Conservation (phyloP, 2,113 vertebrate species). For the Melanerpes formicivorus region DNA sequence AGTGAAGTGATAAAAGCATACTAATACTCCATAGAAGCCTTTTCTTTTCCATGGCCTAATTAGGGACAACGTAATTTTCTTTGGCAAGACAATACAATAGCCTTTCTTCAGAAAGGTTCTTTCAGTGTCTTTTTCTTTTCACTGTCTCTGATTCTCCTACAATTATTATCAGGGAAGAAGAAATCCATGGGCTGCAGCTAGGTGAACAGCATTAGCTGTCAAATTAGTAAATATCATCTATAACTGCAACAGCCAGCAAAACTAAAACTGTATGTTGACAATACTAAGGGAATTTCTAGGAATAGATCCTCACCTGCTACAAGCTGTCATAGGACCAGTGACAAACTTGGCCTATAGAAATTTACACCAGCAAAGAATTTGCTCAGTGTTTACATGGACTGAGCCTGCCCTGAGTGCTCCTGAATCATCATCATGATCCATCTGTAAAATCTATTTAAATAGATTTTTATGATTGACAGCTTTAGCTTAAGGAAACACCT, state of each 20-base stretch:
- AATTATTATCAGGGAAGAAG: conserved; percentile 20
- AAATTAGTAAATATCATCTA: conserved; percentile 16
- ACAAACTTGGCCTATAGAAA: not conserved
- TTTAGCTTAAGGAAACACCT: not conserved
- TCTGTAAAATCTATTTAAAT: not conserved
- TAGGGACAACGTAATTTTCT: conserved; percentile 20
- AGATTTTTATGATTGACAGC: not conserved
- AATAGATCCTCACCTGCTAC: not conserved
- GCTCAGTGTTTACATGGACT: fast-evolving
- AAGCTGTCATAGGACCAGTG: not conserved
- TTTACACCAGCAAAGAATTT: not conserved
- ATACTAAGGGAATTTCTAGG: not conserved
- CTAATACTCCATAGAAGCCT: not conserved
- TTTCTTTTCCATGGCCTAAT: not conserved
- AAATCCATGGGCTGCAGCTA: not conserved
- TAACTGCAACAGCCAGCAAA: conserved; percentile 4
- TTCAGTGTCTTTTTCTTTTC: not conserved
- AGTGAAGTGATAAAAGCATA: conserved; percentile 21
- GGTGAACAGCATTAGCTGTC: not conserved
- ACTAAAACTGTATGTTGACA: not conserved
- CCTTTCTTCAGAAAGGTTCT: not conserved
- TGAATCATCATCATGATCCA: not conserved
- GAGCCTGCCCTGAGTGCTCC: not conserved
- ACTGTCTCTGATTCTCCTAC: not conserved
- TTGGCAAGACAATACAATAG: not conserved